Evolutionary conservation across 2,888 invertebrate species (phyloP).

Genomic region (Carcina quercana): DNA sequence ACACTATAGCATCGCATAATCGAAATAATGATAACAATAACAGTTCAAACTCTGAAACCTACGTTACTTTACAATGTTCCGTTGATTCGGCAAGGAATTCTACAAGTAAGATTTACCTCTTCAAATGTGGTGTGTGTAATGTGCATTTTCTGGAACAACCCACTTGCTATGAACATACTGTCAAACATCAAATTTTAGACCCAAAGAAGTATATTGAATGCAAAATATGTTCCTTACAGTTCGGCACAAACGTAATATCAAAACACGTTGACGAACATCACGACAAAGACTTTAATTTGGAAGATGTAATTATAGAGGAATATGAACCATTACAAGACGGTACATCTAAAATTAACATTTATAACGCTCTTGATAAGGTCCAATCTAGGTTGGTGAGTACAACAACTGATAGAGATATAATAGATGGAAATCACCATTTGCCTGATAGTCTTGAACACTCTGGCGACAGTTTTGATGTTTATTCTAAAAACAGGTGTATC

Average conservation of each 20-base stretch:
- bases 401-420: neutral
- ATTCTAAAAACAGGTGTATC: too few species aligned
- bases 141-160: conserved; percentile 31
- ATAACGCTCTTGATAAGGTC: conserved; percentile 1
- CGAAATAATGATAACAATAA: too few species aligned
- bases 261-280: conserved; percentile 36
- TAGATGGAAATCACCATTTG: too few species aligned
- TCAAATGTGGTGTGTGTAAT: conserved; percentile 16
- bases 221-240: conserved; percentile 43
- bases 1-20: too few species aligned
- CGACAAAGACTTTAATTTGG: conserved; percentile 25
- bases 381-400: neutral
- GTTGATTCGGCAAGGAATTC: too few species aligned
- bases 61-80: too few species aligned
- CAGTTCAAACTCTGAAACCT: too few species aligned
- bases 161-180: conserved; percentile 31
- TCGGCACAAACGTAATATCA: conserved; percentile 29
- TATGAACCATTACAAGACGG: conserved; percentile 15
- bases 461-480: too few species aligned
- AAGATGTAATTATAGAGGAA: conserved; percentile 33
- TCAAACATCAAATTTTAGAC: conserved; percentile 27
- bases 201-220: conserved; percentile 41
- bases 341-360: conserved; percentile 8
- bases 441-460: too few species aligned
- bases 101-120: too few species aligned